Conservation (phyloP, 2,113 vertebrate genomes). For the Archilochus colubris region DNA sequence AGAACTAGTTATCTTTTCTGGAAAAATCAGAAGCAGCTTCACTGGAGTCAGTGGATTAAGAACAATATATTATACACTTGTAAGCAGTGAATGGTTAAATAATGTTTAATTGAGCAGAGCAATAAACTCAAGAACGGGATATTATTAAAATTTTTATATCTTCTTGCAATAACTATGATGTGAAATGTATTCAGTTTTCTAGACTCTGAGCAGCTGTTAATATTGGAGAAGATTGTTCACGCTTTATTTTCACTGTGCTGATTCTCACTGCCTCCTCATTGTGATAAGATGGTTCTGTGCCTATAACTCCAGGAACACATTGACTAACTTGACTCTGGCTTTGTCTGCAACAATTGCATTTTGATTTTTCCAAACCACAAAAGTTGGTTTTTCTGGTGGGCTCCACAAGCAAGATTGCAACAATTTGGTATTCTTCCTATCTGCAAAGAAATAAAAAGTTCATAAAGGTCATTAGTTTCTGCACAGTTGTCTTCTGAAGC, state of each 20-base stretch:
- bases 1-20: neutral
- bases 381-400: neutral
- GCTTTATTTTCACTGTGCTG: neutral
- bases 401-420: neutral
- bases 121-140: neutral
- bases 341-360: neutral
- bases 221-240: neutral
- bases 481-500: neutral
- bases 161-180: neutral
- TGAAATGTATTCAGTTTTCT: neutral
- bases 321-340: neutral
- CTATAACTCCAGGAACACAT: neutral
- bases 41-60: neutral
- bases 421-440: neutral
- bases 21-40: neutral
- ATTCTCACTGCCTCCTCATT: neutral
- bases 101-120: slow-evolving; percentile 18
- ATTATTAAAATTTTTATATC: neutral
- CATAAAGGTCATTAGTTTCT: neutral
- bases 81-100: slow-evolving; percentile 12
- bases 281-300: neutral
- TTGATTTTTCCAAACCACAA: neutral
- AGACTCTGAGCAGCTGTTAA: neutral
- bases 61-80: neutral
- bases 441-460: neutral